Evolutionary conservation across 1,140 invertebrate genomes (phyloP), one percentile per base, ranked within the genome.

Genomic region (Hirudo medicinalis): DNA sequence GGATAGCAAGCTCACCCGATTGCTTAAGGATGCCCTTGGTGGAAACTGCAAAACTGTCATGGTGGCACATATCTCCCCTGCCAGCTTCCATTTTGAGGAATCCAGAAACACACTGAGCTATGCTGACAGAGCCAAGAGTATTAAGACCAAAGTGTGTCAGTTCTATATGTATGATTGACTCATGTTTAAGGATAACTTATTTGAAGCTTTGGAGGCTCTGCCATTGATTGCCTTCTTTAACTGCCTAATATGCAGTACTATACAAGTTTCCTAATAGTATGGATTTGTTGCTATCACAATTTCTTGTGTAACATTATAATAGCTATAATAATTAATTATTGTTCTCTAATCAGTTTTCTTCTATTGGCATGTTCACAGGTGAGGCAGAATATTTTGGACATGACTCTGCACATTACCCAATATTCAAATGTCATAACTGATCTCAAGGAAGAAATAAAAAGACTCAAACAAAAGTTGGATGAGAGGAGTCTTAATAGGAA

Each of bases 61-160:
- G 92, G 91, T 97, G 72, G 94, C 93, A n/a, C 92, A 97, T 80
- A 90, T 96, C 8, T 90, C 89, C 19, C 90, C 93, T 0, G 88
- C 89, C 17, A 84, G 84, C 19, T 79, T 82, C 0, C 88, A 92
- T 75, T 86, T 89, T 17, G 81, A 83, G 80, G 95, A 99, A 76
- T 96, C 94, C 0, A 92, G 95, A 77, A 99, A 98, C 74, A 99
- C 96, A 0, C 80, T 99, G 0, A 89, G 93, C 67, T 97, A 97
- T 82, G 92, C 92, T 5, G 90, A 94, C 79, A 85, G 93, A 73
- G 94, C 94, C 0, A 91, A 91, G 77, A 89, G 91, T 74, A 97
- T 97, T 75, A 90, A 89, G 76, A 87, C 87, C 0, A 86, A 84
- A 77, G 86, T 88, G 78, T 79, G 76, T 63, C 29, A 13, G 57